A percentile compares a stretch with the other conserved stretches of the same genome.
Conservation (phyloP, 1,140 invertebrate genomes). For the Pseudomyrmex dendroicus region DNA sequence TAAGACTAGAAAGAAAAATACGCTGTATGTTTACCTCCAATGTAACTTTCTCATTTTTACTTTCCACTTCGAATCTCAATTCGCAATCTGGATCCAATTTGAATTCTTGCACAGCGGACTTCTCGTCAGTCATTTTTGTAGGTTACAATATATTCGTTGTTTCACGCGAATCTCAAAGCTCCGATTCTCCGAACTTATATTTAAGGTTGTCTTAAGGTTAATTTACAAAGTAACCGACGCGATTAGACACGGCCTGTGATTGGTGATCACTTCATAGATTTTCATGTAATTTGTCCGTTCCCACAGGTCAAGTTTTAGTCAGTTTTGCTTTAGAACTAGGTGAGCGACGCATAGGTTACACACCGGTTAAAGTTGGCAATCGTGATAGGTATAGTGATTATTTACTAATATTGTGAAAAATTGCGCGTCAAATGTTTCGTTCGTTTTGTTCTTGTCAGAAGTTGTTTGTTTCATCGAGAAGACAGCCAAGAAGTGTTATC, state of each 20-base stretch:
- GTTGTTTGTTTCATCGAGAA: neutral
- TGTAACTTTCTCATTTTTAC: slow-evolving; percentile 93
- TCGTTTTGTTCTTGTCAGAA: neutral
- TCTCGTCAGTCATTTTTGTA: slow-evolving; percentile 79
- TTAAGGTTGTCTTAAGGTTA: no score
- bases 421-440: neutral
- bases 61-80: slow-evolving; percentile 96
- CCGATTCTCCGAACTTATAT: no score
- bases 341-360: no score
- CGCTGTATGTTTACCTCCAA: slow-evolving; percentile 88
- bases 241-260: no score
- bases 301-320: no score
- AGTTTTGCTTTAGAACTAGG: neutral
- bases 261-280: no score
- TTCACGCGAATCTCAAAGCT: no score
- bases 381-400: neutral
- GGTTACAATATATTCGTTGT: neutral
- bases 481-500: no score
- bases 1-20: slow-evolving; percentile 10
- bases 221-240: no score
- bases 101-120: slow-evolving; percentile 88
- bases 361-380: neutral
- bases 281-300: no score
- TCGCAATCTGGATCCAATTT: slow-evolving; percentile 95
- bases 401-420: neutral